Evolutionary conservation across 1,140 invertebrate genomes (phyloP), one percentile per base, ranked within the genome.

Genomic region (Drosophila murphyi): DNA sequence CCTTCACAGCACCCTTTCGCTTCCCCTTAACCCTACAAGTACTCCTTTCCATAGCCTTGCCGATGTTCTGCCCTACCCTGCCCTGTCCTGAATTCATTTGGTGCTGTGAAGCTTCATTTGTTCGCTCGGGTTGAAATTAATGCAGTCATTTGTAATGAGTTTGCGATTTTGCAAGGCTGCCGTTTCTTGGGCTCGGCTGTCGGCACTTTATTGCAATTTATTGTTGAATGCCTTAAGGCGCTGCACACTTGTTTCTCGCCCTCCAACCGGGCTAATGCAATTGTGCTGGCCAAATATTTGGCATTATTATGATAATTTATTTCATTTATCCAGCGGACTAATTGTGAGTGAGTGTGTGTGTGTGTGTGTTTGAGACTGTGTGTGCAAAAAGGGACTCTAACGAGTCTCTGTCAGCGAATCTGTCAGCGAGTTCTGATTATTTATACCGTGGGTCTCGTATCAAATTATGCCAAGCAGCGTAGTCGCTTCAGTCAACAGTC

Each of bases 111-210:
- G 60, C 74, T 73, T 60, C 78, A 81, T 78, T 79, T 78, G 78
- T 74, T 76, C 78, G 56, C 74, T 73, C 71, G 50, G 81, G 85
- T 89, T 78, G 85, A 80, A 88, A 88, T 88, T 88, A 88, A 88
- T 89, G 77, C 85, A 88, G 85, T 88, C 88, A 88, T 89, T 88
- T 88, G 80, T 89, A 88, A 88, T 89, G 85, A 89, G 85, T 80
- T 88, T 85, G 73, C 74, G 63, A 70, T 68, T 75, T 71, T 73
- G 60, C 80, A 62, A 55, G 12, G 28, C 61, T 69, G 45, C 68
- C 37, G 39, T 59, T 59, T 57, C 37, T 51, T 59, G n/a, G 34
- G 54, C 60, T 64, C 37, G 45, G 63, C 59, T 71, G 65, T 79
- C 76, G 43, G 51, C 54, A 48, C 57, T 43, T 72, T 45, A 78